Evolutionary conservation across 2,797 vertebrate species (phyloP).

Genomic region (Notolepis coatsorum): DNA sequence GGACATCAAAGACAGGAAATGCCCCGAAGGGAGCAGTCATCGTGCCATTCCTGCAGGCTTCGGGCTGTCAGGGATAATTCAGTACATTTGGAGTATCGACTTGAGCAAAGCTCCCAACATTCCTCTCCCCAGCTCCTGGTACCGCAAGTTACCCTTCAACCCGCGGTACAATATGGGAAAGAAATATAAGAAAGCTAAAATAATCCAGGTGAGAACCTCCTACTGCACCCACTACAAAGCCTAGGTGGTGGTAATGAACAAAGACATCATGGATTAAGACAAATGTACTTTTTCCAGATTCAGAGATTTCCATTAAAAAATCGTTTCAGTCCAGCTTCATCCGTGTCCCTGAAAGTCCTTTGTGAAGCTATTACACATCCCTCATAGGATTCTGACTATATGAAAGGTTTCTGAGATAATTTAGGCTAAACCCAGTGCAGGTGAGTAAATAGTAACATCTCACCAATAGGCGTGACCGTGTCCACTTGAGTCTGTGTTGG

Average conservation of each 20-base stretch:
- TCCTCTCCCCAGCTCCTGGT: conserved; percentile 74
- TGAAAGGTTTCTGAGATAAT: conserved; percentile 2
- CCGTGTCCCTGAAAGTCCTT: conserved; percentile 4
- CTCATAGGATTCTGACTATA: background rate
- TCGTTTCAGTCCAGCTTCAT: background rate
- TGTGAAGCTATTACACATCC: background rate
- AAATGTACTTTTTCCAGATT: conserved; percentile 25
- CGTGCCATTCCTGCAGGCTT: conserved; percentile 71
- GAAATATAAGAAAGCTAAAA: conserved; percentile 25
- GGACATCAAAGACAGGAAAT: conserved; percentile 47
- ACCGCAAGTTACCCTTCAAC: conserved; percentile 58
- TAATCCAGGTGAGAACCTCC: conserved; percentile 40
- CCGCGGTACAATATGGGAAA: conserved; percentile 7
- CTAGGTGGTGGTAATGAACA: conserved; percentile 2
- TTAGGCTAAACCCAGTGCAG: conserved; percentile 17
- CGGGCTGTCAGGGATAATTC: conserved; percentile 79
- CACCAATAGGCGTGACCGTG: conserved; percentile 60
- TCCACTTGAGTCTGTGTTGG: conserved; percentile 38
- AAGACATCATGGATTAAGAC: conserved; percentile 24
- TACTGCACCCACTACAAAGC: too few relatives aligned
- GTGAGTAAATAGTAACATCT: conserved; percentile 59
- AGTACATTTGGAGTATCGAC: conserved; percentile 75
- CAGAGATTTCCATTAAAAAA: too few relatives aligned
- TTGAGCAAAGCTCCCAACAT: conserved; percentile 73
- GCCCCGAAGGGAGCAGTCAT: conserved; percentile 63